Conservation (phyloP, 2,888 invertebrate species). For the Trachelus tabidus region DNA sequence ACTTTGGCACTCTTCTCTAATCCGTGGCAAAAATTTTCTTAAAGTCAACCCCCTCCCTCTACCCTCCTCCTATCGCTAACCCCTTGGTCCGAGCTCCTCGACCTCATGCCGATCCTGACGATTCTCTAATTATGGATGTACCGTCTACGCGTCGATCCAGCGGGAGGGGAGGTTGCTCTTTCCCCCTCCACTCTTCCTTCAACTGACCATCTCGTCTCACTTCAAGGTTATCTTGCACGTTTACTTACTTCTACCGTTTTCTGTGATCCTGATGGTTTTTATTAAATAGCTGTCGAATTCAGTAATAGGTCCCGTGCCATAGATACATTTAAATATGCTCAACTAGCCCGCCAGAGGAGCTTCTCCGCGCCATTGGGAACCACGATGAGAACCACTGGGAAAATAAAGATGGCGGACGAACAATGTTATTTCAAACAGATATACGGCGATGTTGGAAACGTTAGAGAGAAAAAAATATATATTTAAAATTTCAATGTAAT, state of each 20-base stretch:
- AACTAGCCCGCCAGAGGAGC: constrained; percentile 25
- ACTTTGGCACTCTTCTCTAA: constrained; percentile 50
- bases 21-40: constrained; percentile 30
- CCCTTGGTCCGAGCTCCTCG: background rate
- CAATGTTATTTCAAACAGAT: too few species aligned
- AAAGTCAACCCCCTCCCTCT: background rate
- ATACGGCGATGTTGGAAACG: too few species aligned
- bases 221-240: background rate
- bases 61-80: too few species aligned
- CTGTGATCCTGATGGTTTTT: constrained; percentile 39
- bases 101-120: constrained; percentile 31
- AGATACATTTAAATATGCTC: constrained; percentile 49
- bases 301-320: constrained; percentile 30
- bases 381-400: background rate
- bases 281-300: constrained; percentile 51
- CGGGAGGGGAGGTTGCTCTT: background rate
- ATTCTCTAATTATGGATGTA: constrained; percentile 33
- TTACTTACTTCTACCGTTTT: background rate
- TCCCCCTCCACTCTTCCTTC: too few species aligned
- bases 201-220: background rate
- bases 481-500: too few species aligned
- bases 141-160: background rate
- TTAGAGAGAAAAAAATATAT: too few species aligned
- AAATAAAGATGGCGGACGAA: too few species aligned
- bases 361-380: constrained; percentile 10